phyloP scores from a whole-genome alignment of 92 coral and sea anemone species.

The Chrysogorgia sp. region DNA sequence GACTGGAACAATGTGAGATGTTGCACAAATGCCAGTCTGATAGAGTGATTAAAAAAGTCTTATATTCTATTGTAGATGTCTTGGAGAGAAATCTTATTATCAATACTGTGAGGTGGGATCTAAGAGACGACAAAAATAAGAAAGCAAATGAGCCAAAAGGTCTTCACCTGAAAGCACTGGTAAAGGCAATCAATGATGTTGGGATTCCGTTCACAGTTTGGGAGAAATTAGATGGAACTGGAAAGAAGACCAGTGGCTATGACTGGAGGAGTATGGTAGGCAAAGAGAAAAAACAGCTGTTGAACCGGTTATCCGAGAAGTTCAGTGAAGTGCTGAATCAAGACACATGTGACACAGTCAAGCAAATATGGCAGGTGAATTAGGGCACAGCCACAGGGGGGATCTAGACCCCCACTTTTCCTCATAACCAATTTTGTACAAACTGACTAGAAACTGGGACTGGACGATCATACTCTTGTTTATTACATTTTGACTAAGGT shows the following conservation, averaged over 20 bases:
- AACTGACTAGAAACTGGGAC: too few species aligned
- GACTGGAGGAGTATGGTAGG: constrained; percentile 30
- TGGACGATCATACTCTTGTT: not conserved
- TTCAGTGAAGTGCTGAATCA: not conserved
- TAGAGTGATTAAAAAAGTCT: too few species aligned
- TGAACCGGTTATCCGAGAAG: constrained; percentile 14
- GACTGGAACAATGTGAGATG: too few species aligned
- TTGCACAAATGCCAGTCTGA: too few species aligned
- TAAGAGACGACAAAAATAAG: too few species aligned
- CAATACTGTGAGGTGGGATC: constrained; percentile 33
- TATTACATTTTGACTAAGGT: too few species aligned
- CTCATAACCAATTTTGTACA: too few species aligned
- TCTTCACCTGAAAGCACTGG: too few species aligned
- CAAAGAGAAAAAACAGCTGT: constrained; percentile 20
- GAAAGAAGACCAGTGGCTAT: constrained; percentile 29
- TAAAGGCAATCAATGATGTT: constrained; percentile 2
- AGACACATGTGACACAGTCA: constrained; percentile 36
- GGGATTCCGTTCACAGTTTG: constrained; percentile 28
- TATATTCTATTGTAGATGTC: too few species aligned
- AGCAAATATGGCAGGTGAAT: constrained; percentile 39
- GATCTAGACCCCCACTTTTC: too few species aligned
- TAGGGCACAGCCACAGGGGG: not conserved
- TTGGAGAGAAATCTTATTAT: constrained; percentile 19
- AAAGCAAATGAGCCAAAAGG: not conserved
- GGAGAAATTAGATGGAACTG: constrained; percentile 10